Evolutionary conservation across 2,113 vertebrate genomes (phyloP), one percentile per base, ranked within the genome.

Genomic region (Romanogobio albipinnatus): DNA sequence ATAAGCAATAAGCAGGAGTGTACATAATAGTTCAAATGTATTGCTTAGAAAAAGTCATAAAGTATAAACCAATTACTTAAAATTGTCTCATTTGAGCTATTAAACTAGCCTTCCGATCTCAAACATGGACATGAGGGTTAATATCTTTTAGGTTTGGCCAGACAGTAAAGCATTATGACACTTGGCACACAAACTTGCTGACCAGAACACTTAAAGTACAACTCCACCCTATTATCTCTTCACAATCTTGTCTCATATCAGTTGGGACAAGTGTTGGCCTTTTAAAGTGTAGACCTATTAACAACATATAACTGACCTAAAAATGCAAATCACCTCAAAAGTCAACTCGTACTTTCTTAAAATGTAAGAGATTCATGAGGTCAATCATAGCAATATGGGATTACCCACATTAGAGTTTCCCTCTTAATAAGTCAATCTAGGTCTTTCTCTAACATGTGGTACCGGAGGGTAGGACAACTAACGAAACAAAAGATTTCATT

Each of bases 301-400:
- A 26, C 13, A 33, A 33, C 17, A 66, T 24, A 62, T 56, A 29
- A 80, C 80, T 58, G 29, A 56, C 24, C 64, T 62, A 43, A 11
- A n/a, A n/a, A 70, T 73, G 79, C 10, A 24, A 39, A 17, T 59
- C 9, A 26, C 43, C 75, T 33, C 49, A 59, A 62, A 39, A 80
- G 29, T 43, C 56, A 80, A 19, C 14, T 39, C n/a, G 3, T 11
- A 71, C 22, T 17, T 71, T 53, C 68, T 51, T 71, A 49, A 76
- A 45, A 58, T 61, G 59, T 76, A 76, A 80, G 26, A 17, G 43
- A 81, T 29, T 80, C 68, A 78, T 74, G 10, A 24, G 79, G 86
- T 64, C 74, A 62, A 5, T 74, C 29, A 56, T 15, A 78, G 74
- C 24, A 73, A 83, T 56, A 49, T 8, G n/a, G 22, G 39, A 73